These are phyloP conservation scores for Acanthosoma haemorrhoidale DNA, from an alignment of 2,888 invertebrate genomes.

Conservation along the genomic window DNA sequence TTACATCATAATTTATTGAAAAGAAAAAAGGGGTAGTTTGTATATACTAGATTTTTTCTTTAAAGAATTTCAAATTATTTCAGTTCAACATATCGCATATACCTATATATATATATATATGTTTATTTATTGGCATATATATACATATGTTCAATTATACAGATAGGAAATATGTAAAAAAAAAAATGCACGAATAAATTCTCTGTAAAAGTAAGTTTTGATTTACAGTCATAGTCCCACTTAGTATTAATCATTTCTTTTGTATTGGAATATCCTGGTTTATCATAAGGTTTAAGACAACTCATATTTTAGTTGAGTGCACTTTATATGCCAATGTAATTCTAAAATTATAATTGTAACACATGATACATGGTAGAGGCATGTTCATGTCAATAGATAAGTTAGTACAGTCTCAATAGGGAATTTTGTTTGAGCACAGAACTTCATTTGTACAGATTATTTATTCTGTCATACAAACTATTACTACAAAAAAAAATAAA, in stretches of 20 bases:
- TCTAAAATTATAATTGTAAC: slow-evolving; percentile 22
- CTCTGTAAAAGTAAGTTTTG: slow-evolving; percentile 23
- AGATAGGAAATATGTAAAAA: not conserved
- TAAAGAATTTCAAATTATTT: not conserved
- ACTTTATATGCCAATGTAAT: slow-evolving; percentile 6
- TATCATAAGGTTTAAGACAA: not conserved
- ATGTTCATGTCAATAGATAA: slow-evolving; percentile 28
- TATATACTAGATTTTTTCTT: slow-evolving; percentile 28
- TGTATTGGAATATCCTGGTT: not conserved
- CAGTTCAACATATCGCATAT: not conserved
- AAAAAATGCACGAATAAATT: slow-evolving; percentile 11
- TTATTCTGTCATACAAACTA: slow-evolving; percentile 26
- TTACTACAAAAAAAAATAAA: slow-evolving; percentile 23
- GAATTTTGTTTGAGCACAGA: slow-evolving; percentile 19
- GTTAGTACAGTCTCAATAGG: slow-evolving; percentile 21
- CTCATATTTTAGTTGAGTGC: slow-evolving; percentile 8
- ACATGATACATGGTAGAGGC: slow-evolving; percentile 4
- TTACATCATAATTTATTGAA: not conserved
- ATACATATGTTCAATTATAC: not conserved
- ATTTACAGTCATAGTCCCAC: not conserved
- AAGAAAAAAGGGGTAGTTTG: slow-evolving; percentile 26
- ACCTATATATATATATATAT: not conserved
- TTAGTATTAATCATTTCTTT: not conserved
- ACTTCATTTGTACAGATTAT: slow-evolving; percentile 28
- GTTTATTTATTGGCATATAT: not conserved